phyloP scores from a whole-genome alignment of 2,113 vertebrate genomes.

The Lutjanus erythropterus region DNA sequence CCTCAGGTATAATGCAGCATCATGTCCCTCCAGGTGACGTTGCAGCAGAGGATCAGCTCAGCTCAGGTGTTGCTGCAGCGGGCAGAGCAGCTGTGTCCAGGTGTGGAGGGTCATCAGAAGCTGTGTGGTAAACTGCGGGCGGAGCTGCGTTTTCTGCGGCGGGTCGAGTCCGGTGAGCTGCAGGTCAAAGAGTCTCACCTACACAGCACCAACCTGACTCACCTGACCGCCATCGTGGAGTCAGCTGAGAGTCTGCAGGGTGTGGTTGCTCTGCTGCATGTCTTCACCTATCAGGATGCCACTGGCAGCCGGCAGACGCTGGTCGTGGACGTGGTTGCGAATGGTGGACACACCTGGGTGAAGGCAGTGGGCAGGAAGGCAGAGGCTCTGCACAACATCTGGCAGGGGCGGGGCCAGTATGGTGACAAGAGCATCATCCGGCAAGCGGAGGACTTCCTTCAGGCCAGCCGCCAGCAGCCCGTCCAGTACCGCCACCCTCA shows the following conservation, averaged over 20 bases:
- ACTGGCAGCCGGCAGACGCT: constrained; percentile 87
- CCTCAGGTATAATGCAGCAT: constrained; percentile 86
- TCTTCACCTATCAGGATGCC: constrained; percentile 89
- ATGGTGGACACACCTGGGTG: constrained; percentile 94
- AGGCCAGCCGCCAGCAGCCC: constrained; percentile 91
- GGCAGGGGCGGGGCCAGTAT: constrained; percentile 96
- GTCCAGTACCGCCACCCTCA: constrained; percentile 93
- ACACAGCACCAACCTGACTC: constrained; percentile 96
- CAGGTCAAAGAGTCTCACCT: constrained; percentile 94
- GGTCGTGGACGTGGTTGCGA: constrained; percentile 95
- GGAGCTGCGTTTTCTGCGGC: constrained; percentile 92
- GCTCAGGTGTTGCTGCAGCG: constrained; percentile 90
- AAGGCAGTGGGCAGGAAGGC: constrained; percentile 97
- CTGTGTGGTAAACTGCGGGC: constrained; percentile 92
- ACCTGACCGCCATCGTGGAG: constrained; percentile 92
- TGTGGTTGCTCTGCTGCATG: constrained; percentile 90
- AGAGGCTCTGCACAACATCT: constrained; percentile 96
- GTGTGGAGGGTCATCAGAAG: constrained; percentile 92
- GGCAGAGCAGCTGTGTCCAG: constrained; percentile 87
- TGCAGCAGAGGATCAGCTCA: constrained; percentile 89
- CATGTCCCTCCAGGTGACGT: constrained; percentile 90
- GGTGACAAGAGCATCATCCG: constrained; percentile 93
- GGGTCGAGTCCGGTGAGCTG: constrained; percentile 90
- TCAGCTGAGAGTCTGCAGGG: constrained; percentile 91
- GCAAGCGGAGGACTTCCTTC: constrained; percentile 93